A percentile compares a stretch with the other conserved stretches of the same genome.
phyloP scores from a whole-genome alignment of 2,888 invertebrate genomes.

The Sinodicranocentrus sp. region DNA sequence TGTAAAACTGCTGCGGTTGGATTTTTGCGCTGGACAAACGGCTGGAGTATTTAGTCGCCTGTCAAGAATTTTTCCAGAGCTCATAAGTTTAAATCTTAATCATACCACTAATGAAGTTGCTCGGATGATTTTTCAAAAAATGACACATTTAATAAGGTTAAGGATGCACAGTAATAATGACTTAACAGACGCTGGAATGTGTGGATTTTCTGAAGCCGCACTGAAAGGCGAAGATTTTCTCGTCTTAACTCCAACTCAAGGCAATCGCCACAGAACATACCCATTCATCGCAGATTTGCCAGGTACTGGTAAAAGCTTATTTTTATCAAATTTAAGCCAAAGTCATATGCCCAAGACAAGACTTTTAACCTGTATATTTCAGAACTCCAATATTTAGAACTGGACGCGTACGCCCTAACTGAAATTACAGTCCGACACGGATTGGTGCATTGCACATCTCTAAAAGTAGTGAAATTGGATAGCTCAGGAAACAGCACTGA shows the following conservation, averaged over 20 bases:
- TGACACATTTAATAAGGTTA: constrained; percentile 26
- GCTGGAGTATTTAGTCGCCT: constrained; percentile 46
- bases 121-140: constrained; percentile 55
- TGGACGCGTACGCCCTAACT: constrained; percentile 32
- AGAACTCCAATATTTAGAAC: constrained; percentile 39
- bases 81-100: constrained; percentile 45
- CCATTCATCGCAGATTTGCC: constrained; percentile 40
- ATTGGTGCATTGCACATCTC: constrained; percentile 34
- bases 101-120: constrained; percentile 55
- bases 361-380: background rate
- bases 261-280: constrained; percentile 19
- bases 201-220: constrained; percentile 53
- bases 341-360: too few relatives aligned
- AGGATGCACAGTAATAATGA: constrained; percentile 35
- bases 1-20: constrained; percentile 39
- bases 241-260: constrained; percentile 17
- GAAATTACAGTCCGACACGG: constrained; percentile 47
- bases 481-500: constrained; percentile 18
- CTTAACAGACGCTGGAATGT: constrained; percentile 57
- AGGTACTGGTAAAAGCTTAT: constrained; percentile 25
- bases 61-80: constrained; percentile 52
- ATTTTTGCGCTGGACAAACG: constrained; percentile 61
- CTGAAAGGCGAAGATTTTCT: constrained; percentile 45
- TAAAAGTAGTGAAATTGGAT: constrained; percentile 43
- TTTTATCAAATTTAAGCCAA: too few relatives aligned